phyloP scores from a whole-genome alignment of 2,888 invertebrate genomes.

The Stenichneumon culpator region DNA sequence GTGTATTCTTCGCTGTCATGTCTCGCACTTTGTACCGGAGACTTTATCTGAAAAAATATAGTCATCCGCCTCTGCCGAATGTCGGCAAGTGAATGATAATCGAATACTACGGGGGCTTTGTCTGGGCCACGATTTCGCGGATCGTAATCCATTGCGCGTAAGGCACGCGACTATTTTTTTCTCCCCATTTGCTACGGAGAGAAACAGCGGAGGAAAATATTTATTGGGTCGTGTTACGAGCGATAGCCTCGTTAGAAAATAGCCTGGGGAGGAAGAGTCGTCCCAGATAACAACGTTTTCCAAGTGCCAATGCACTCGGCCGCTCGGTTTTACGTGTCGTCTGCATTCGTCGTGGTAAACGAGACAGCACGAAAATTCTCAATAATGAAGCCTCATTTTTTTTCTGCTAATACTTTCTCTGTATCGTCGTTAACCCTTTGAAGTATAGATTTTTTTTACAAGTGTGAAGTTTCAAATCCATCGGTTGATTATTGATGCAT shows the following conservation, averaged over 20 bases:
- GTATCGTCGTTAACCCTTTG: not conserved
- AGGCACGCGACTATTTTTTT: not conserved
- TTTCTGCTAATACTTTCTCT: not conserved
- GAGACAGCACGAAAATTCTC: not conserved
- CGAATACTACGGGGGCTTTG: not conserved
- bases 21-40: constrained; percentile 35
- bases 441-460: too few relatives aligned
- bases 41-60: constrained; percentile 20
- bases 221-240: constrained; percentile 52
- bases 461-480: too few relatives aligned
- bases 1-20: not conserved
- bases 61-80: not conserved
- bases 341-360: constrained; percentile 4
- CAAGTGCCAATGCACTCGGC: constrained; percentile 64
- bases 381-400: not conserved
- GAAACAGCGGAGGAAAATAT: constrained; percentile 30
- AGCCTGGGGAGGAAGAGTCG: constrained; percentile 48
- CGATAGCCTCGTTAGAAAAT: constrained; percentile 65
- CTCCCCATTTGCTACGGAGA: not conserved
- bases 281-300: constrained; percentile 65
- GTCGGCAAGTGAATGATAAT: constrained; percentile 1
- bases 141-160: not conserved
- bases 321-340: constrained; percentile 44
- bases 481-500: too few relatives aligned
- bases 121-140: not conserved